Evolutionary conservation across 1,140 invertebrate species (phyloP), one percentile per base, ranked within the genome.

Genomic region (Magallana ariakensis): DNA sequence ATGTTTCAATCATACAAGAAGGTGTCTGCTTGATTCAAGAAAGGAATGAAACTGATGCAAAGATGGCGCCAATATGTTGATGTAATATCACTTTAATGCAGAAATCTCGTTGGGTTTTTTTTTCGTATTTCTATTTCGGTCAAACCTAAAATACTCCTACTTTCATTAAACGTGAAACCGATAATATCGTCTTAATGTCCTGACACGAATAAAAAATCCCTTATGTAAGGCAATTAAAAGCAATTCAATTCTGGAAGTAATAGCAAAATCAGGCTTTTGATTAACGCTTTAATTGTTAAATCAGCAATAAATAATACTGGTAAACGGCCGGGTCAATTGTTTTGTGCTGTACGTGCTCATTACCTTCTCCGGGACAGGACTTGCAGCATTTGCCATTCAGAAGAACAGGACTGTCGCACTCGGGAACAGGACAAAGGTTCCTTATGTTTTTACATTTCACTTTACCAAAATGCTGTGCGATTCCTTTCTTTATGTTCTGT

Each of bases 401-500:
- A 19, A 84, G 58, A 55, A 84, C 33, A 10, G 83, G 83, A 46
- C 66, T 84, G 8, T 60, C 58, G 46, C 83, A 84, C n/a, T 66
- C 53, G 13, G 83, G 83, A 53, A 84, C n/a, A 33, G 83, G 83
- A 70, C 83, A 84, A 1, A 66, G 58, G 54, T 66, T 84, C 83
- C 66, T 66, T 8, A 84, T 62, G 46, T 84, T 84, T 53, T 66
- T 66, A n/a, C 83, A 84, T 46, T 54, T 66, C 22, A 84, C 83
- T 57, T 84, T 84, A 26, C 83, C 83, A 53, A 66, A 57, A 70
- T 84, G 83, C 60, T 84, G 83, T 57, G 66, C 10, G 66, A 84
- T 84, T 9, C 83, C 83, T 57, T 84, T 84, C 83, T 70, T 84
- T n/a, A 84, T 84, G 16, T 66, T 66, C 83, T 84, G 58, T 33